phyloP scores from a whole-genome alignment of 2,888 invertebrate genomes.

The Agonopterix heracliana region DNA sequence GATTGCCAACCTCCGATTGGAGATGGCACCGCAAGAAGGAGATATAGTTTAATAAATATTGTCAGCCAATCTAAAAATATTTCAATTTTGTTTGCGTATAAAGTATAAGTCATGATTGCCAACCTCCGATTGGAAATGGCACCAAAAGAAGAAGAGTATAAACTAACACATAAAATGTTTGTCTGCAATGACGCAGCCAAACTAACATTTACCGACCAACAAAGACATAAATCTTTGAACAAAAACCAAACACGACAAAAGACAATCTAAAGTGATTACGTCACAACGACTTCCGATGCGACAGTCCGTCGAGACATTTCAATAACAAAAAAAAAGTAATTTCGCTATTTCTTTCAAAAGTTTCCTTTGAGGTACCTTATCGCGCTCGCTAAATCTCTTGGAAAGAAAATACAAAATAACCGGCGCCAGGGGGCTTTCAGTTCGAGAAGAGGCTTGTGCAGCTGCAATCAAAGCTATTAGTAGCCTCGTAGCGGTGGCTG shows the following conservation, averaged over 20 bases:
- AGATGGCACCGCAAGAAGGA: too few relatives aligned
- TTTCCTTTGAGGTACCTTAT: conserved; percentile 13
- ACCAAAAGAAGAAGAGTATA: too few relatives aligned
- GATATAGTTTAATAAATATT: too few relatives aligned
- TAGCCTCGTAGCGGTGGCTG: not conserved
- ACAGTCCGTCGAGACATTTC: conserved; percentile 6
- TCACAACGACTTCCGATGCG: conserved; percentile 4
- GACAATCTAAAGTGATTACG: conserved; percentile 1
- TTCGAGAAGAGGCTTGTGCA: conserved; percentile 1
- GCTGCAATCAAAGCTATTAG: conserved; percentile 7
- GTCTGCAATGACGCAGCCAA: too few relatives aligned
- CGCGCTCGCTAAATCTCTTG: conserved; percentile 14
- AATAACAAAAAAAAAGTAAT: conserved; percentile 10
- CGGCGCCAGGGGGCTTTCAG: conserved; percentile 9
- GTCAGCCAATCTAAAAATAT: too few relatives aligned
- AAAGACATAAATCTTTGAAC: not conserved
- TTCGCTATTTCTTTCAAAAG: conserved; percentile 9
- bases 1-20: too few relatives aligned
- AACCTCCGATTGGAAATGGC: too few relatives aligned
- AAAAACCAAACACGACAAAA: conserved; percentile 9
- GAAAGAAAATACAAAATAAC: conserved; percentile 12
- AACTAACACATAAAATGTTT: too few relatives aligned
- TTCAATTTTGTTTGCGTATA: too few relatives aligned
- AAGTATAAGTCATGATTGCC: too few relatives aligned
- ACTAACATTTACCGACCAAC: too few relatives aligned